Base-by-base conservation (phyloP, 1,140 invertebrate genomes). In the Drosophila parvula region DNA sequence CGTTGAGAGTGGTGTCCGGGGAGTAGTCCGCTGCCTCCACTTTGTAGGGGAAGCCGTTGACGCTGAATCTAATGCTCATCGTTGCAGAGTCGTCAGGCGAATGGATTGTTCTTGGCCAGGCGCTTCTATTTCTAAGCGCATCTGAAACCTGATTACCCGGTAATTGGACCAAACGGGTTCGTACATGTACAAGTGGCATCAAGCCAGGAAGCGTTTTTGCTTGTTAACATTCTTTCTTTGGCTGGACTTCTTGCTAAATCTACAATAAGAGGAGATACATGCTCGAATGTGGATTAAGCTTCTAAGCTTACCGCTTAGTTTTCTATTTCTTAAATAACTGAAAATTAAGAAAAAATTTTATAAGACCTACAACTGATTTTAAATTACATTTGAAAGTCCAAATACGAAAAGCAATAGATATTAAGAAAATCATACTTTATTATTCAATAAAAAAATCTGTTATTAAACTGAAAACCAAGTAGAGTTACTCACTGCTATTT, bases 1-100 rank as follows among this genome's bases (percentile, higher is more conserved):
- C 93, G 59, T 96, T 96, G 4, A 96, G 91, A 0, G 94, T 93
- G 27, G 94, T 96, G 38, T 94, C 92, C 2, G 80, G 56, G n/a
- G 91, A 62, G 38, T 68, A 85, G 58, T 85, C 81, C 40, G 57
- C 53, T 27, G 81, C 48, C 45, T 68, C 78, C 65, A 85, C 78
- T 50, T 85, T 69, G 61, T 85, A 85, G 1, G 81, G 82, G 32
- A 78, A 75, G 14, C 81, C 82, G 57, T 85, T 85, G n/a, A 85
- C 81, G 57, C 65, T 81, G 78, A 85, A 85, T 47, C 70, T 85
- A 78, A 85, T 85, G 65, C 78, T 85, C 81, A 85, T 85, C 40
- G 38, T 58, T 64, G 38, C 43, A 47, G 10, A 58, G 53, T 61
- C 69, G 63, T 34, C 44, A 32, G 41, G 18, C 34, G 65, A 78